Evolutionary conservation across 2,797 vertebrate genomes (phyloP).

Genomic region (Phylloscopus collybita): DNA sequence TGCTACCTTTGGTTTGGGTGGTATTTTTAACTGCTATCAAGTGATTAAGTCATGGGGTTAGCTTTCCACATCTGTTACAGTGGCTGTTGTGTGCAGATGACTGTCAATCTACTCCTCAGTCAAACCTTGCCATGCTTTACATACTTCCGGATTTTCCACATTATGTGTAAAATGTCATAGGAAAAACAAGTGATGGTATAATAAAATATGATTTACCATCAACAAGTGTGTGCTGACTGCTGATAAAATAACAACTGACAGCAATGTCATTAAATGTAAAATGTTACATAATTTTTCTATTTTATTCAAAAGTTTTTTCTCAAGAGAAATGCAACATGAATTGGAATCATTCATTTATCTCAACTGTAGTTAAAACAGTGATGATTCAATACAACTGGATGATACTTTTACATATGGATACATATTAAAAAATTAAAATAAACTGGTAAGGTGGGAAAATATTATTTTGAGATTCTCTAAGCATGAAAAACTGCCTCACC

Average conservation of each 20-base stretch:
- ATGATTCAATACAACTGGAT: background rate
- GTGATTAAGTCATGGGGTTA: background rate
- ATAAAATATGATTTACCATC: conserved; percentile 3
- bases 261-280: background rate
- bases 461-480: background rate
- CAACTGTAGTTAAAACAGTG: conserved; percentile 29
- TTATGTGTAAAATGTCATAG: background rate
- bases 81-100: background rate
- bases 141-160: background rate
- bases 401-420: background rate
- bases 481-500: background rate
- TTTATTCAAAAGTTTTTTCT: conserved; percentile 38
- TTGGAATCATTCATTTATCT: background rate
- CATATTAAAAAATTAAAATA: conserved; percentile 7
- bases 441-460: background rate
- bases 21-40: background rate
- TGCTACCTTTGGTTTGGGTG: background rate
- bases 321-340: conserved; percentile 26
- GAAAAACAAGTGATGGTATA: background rate
- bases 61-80: background rate
- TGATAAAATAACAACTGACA: background rate
- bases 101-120: background rate
- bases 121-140: background rate
- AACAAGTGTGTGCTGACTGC: background rate
- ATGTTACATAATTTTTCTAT: background rate